These are phyloP conservation scores for Hydraecia micacea DNA, from an alignment of 2,888 invertebrate species.

Conservation along the genomic window DNA sequence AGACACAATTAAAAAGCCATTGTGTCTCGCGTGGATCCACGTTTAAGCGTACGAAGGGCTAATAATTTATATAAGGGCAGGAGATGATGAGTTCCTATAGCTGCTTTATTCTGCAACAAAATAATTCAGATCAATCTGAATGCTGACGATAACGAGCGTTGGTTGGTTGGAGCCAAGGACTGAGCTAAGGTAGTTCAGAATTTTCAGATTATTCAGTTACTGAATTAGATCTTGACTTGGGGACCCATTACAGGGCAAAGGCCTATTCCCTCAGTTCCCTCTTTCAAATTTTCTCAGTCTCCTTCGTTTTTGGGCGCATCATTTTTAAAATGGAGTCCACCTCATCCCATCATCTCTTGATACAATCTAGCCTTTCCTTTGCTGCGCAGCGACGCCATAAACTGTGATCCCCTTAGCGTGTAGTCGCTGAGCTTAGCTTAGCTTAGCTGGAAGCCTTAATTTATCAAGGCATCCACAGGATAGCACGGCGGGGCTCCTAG, in stretches of 20 bases:
- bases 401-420: background rate
- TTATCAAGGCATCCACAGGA: background rate
- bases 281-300: too few relatives aligned
- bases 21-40: too few relatives aligned
- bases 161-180: background rate
- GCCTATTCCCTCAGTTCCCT: background rate
- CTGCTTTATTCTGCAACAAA: background rate
- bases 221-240: background rate
- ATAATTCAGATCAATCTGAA: background rate
- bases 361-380: background rate
- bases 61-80: too few relatives aligned
- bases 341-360: background rate
- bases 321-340: background rate
- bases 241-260: too few relatives aligned
- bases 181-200: background rate
- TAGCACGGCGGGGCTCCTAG: background rate
- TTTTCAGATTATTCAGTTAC: background rate
- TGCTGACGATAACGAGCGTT: background rate
- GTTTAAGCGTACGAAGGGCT: too few relatives aligned
- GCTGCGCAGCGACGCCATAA: background rate
- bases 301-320: too few relatives aligned
- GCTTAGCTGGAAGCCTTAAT: background rate
- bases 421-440: background rate
- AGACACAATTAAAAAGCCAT: too few relatives aligned
- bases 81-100: too few relatives aligned